phyloP scores from a whole-genome alignment of 2,113 vertebrate genomes.

The Gallinago media region DNA sequence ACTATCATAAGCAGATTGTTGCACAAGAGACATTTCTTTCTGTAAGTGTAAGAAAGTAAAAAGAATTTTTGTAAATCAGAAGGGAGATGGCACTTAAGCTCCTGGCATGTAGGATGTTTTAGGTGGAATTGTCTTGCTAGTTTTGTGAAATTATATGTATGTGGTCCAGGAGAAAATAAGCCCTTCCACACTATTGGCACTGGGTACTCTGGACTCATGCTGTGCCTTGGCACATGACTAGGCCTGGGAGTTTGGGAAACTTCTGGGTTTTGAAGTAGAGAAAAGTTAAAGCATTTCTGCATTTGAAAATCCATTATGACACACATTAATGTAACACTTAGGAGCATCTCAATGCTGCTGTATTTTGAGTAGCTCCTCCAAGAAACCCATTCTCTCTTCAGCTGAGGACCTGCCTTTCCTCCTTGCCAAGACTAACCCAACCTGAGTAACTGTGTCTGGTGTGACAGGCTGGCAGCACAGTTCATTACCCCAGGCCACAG shows the following conservation, averaged over 20 bases:
- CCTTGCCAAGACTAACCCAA: neutral
- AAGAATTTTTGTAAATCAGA: neutral
- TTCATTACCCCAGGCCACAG: neutral
- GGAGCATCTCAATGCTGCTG: neutral
- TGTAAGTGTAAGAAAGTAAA: conserved; percentile 33
- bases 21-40: conserved; percentile 79
- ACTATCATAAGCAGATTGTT: conserved; percentile 76
- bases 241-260: neutral
- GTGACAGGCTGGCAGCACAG: neutral
- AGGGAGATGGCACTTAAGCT: neutral
- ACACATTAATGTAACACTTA: neutral
- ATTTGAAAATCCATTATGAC: neutral
- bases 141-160: neutral
- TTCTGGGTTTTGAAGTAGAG: neutral
- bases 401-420: neutral
- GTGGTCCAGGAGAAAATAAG: neutral
- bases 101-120: neutral
- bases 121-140: neutral
- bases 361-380: neutral
- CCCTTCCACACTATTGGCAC: neutral
- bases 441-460: neutral
- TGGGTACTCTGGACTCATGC: neutral
- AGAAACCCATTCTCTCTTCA: neutral
- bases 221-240: neutral
- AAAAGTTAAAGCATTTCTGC: neutral